phyloP scores from a whole-genome alignment of 2,888 invertebrate genomes.

The Andricus curvator region DNA sequence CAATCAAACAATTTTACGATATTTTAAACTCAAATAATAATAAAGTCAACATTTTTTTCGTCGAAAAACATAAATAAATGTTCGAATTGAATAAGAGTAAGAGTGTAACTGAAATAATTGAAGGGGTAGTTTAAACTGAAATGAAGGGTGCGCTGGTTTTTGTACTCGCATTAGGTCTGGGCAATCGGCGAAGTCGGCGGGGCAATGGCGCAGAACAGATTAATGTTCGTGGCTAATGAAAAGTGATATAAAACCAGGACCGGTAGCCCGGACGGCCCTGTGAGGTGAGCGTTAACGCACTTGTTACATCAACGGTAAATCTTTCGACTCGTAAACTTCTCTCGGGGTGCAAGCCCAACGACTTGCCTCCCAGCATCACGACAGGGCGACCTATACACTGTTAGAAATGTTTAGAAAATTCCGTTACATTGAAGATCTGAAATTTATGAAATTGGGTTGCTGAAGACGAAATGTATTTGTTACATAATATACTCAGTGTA shows the following conservation, averaged over 20 bases:
- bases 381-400: slow-evolving; percentile 6
- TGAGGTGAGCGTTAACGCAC: slow-evolving; percentile 60
- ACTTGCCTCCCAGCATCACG: slow-evolving; percentile 32
- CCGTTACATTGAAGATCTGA: too few species aligned
- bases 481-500: too few species aligned
- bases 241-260: slow-evolving; percentile 63
- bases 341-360: slow-evolving; percentile 35
- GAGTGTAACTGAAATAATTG: background rate
- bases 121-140: background rate
- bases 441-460: too few species aligned
- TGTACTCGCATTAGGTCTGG: slow-evolving; percentile 1
- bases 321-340: slow-evolving; percentile 66
- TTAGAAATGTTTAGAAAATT: too few species aligned
- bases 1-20: background rate
- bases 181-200: slow-evolving; percentile 17
- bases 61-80: background rate
- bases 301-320: slow-evolving; percentile 69
- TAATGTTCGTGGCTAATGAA: slow-evolving; percentile 66
- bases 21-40: background rate
- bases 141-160: background rate
- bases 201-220: slow-evolving; percentile 51
- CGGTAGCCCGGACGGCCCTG: slow-evolving; percentile 53
- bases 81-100: background rate
- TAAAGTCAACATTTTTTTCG: background rate
- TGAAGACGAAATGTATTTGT: too few species aligned